Conservation (phyloP, 1,140 invertebrate species). For the Drosophila arizonae region DNA sequence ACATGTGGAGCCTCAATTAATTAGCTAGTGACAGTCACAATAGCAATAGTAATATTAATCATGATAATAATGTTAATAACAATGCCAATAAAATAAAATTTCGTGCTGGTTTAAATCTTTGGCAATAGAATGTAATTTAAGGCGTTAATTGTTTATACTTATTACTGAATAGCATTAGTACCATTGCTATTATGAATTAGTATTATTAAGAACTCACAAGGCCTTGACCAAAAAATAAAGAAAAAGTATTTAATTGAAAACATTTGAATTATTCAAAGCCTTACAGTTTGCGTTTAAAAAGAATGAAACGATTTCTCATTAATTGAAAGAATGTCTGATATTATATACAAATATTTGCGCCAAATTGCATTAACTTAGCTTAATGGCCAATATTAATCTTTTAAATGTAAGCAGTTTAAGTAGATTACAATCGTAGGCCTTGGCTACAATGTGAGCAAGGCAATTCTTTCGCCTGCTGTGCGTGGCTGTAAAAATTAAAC, state of each 20-base stretch:
- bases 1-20: too few relatives aligned
- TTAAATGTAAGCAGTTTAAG: constrained; percentile 16
- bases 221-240: too few relatives aligned
- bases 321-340: background rate
- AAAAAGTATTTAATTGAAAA: background rate
- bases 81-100: too few relatives aligned
- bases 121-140: too few relatives aligned
- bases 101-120: too few relatives aligned
- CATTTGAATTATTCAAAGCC: background rate
- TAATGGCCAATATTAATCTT: constrained; percentile 31
- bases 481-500: constrained; percentile 7
- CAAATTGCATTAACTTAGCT: background rate
- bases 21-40: too few relatives aligned
- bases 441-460: background rate
- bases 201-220: too few relatives aligned
- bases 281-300: background rate
- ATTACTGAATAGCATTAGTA: too few relatives aligned
- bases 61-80: too few relatives aligned
- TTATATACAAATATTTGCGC: constrained; percentile 15
- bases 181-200: too few relatives aligned
- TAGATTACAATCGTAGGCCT: constrained; percentile 7
- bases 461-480: constrained; percentile 12
- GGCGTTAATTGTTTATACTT: too few relatives aligned
- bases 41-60: too few relatives aligned
- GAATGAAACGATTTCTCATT: background rate